Base-by-base conservation (phyloP, 2,113 vertebrate genomes). In the Uria lomvia region DNA sequence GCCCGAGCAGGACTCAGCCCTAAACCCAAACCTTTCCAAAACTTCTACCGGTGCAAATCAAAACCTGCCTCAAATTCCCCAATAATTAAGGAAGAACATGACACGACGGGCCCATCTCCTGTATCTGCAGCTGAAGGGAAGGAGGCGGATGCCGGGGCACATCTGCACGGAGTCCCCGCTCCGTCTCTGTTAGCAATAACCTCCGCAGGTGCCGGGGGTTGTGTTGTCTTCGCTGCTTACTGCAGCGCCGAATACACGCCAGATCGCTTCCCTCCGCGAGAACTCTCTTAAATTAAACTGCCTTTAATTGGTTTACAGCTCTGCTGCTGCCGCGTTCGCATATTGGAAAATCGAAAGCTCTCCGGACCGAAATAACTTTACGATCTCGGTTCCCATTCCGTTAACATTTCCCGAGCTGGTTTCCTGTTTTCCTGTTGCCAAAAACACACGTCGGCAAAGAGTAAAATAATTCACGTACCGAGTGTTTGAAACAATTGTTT, bases 351-450 rank as follows among this genome's bases (percentile, higher is more conserved):
- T 5, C 24, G 14, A 95, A 86, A 78, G 71, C 58, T 73, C 82
- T 92, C 96, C 95, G 88, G 90, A 55, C 60, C 4, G 1, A 85
- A 77, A 86, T 26, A n/a, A n/a, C 82, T 92, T 91, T 36, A 75
- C 30, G 4, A 19, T 36, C 78, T 76, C 3, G 0, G 38, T 88
- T 96, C 94, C 86, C 72, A 62, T 76, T n/a, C 14, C 5, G 1
- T 86, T 94, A 30, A 53, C 81, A 59, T 94, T 97, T 97, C 96
- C 97, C 90, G 29, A 91, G 76, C 43, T 45, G 53, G 22, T 91
- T 92, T 96, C 93, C 96, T 93, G 80, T 91, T 96, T 95, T 67
- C 70, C 70, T 49, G 13, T 77, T 49, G 95, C 93, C 95, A 96
- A 75, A 96, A 92, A 75, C n/a, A 42, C 65, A 3, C 66, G 42